Evolutionary conservation across 2,113 vertebrate genomes (phyloP).

Genomic region (Gymnobelideus leadbeateri): DNA sequence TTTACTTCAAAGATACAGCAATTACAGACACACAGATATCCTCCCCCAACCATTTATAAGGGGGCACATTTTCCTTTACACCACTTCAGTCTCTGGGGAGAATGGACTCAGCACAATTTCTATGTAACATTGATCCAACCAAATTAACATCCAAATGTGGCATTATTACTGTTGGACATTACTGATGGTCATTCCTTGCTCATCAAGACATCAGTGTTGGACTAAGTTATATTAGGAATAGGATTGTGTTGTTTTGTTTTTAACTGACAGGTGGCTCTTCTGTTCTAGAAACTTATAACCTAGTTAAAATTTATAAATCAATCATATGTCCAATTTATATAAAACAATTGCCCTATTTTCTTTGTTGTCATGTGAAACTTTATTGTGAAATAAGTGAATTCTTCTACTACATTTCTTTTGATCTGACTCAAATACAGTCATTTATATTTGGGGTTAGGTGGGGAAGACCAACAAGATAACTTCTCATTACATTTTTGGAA

Average conservation of each 20-base stretch:
- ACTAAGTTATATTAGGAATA: neutral
- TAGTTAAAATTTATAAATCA: conserved; percentile 30
- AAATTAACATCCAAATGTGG: neutral
- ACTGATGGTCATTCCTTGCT: neutral
- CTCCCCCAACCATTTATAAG: neutral
- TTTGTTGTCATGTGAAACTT: neutral
- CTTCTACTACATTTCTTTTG: neutral
- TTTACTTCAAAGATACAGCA: neutral
- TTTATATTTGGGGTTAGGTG: neutral
- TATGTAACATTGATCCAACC: neutral
- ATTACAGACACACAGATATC: neutral
- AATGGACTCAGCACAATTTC: neutral
- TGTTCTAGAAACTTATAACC: conserved; percentile 26
- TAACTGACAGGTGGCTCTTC: conserved; percentile 23
- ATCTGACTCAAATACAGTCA: too few species aligned
- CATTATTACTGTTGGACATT: neutral
- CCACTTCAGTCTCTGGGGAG: neutral
- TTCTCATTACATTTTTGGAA: neutral
- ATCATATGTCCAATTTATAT: neutral
- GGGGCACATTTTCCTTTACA: neutral
- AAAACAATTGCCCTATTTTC: neutral
- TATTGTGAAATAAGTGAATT: conserved; percentile 20
- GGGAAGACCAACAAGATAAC: neutral
- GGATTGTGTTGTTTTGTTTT: neutral
- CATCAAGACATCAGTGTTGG: neutral